phyloP scores from a whole-genome alignment of 2,113 vertebrate genomes.

The Microcebus lehilahytsara region DNA sequence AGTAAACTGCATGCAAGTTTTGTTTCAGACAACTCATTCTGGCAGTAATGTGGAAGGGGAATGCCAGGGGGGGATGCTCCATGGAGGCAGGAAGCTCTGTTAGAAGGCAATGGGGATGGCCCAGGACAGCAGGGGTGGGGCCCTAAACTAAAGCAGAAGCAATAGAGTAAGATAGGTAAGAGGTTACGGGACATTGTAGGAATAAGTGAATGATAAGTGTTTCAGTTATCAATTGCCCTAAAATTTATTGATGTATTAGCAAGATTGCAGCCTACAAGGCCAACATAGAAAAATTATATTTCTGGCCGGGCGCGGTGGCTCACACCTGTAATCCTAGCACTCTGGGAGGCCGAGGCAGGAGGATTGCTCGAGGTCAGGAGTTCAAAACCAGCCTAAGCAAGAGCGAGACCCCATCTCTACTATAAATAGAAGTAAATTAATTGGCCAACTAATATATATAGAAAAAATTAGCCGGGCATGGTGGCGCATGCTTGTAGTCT shows the following conservation, averaged over 20 bases:
- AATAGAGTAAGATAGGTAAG: background rate
- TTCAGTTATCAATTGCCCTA: background rate
- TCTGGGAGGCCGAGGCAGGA: too few species aligned
- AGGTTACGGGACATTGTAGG: background rate
- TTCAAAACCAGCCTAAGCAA: too few species aligned
- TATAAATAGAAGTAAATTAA: too few species aligned
- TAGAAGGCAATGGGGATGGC: background rate
- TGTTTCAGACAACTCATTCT: background rate
- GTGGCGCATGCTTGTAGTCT: too few species aligned
- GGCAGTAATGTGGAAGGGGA: background rate
- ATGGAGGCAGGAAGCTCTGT: background rate
- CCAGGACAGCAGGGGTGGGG: background rate
- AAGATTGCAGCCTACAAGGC: background rate
- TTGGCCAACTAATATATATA: too few species aligned
- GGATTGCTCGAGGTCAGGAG: too few species aligned
- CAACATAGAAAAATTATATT: background rate
- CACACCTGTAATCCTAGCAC: too few species aligned
- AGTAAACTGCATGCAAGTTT: background rate
- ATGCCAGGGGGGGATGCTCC: background rate
- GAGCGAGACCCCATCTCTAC: too few species aligned
- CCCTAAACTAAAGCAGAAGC: background rate
- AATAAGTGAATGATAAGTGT: background rate
- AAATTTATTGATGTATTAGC: background rate
- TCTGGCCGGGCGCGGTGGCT: too few species aligned
- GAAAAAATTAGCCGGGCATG: too few species aligned